Conservation (phyloP, 2,797 vertebrate genomes). For the Macropodus opercularis region DNA sequence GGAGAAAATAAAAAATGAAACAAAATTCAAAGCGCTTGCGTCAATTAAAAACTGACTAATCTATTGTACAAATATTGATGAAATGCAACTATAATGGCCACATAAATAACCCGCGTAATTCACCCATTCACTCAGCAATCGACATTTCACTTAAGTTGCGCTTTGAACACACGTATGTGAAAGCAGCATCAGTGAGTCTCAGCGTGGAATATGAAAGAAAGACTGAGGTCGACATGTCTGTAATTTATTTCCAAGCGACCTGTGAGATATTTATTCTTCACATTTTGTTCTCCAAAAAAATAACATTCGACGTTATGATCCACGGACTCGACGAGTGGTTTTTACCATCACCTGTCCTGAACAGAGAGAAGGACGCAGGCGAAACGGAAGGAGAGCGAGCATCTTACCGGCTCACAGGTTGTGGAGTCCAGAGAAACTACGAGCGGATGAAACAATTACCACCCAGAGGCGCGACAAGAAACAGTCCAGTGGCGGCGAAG, state of each 20-base stretch:
- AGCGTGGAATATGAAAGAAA: conserved; percentile 63
- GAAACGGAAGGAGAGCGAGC: conserved; percentile 21
- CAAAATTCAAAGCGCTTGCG: no score
- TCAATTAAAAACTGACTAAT: conserved; percentile 11
- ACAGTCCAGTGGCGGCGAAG: conserved; percentile 74
- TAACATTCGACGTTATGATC: not conserved
- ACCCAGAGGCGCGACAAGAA: conserved; percentile 69
- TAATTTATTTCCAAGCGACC: conserved; percentile 12
- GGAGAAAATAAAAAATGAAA: no score
- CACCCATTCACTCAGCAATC: conserved; percentile 55
- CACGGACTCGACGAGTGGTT: not conserved
- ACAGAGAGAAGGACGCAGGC: not conserved
- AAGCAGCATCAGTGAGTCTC: conserved; percentile 57
- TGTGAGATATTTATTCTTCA: not conserved
- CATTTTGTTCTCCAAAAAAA: conserved; percentile 7
- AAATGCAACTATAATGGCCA: conserved; percentile 1
- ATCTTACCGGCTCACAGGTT: conserved; percentile 84
- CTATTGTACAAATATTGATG: conserved; percentile 8
- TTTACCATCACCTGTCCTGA: not conserved
- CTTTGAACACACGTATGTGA: conserved; percentile 55
- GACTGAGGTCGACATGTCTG: no score
- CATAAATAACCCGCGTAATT: conserved; percentile 21
- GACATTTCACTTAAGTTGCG: no score
- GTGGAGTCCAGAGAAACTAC: conserved; percentile 66
- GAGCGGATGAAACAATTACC: conserved; percentile 60